Conservation (phyloP, 2,797 vertebrate species). For the Nothura maculosa region DNA sequence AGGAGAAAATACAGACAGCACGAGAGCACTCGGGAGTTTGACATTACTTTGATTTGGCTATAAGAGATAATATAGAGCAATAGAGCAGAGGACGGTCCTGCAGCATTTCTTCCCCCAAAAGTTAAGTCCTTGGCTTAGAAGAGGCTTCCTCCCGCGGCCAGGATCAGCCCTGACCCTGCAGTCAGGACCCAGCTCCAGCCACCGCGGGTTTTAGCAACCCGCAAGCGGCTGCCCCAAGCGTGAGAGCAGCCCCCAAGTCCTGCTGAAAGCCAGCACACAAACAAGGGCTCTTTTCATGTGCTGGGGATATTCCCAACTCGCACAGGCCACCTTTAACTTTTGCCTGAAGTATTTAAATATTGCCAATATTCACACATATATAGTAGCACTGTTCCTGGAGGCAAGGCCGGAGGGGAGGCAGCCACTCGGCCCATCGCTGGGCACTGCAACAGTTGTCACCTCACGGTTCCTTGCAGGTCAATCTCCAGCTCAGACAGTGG, state of each 20-base stretch:
- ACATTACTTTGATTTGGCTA: slow-evolving; percentile 4
- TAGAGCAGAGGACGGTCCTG: not conserved
- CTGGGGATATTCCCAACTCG: not conserved
- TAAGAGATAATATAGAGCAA: not conserved
- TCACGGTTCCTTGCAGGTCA: not conserved
- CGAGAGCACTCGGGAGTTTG: slow-evolving; percentile 36
- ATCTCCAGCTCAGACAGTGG: not conserved
- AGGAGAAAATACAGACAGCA: slow-evolving; percentile 25
- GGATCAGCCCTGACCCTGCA: not conserved
- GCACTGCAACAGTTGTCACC: not conserved
- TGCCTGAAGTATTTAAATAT: slow-evolving; percentile 40
- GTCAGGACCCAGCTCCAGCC: not conserved
- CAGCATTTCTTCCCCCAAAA: not conserved
- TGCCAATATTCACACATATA: slow-evolving; percentile 8
- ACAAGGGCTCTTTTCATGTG: slow-evolving; percentile 20
- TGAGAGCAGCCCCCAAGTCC: slow-evolving; percentile 6
- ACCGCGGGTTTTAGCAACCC: not conserved
- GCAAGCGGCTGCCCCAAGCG: not conserved
- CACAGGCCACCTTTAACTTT: not conserved
- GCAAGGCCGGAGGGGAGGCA: not conserved
- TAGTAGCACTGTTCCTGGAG: not conserved
- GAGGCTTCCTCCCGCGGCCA: not conserved
- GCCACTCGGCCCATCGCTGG: slow-evolving; percentile 10
- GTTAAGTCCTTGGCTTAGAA: not conserved
- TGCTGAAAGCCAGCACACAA: slow-evolving; percentile 37